Evolutionary conservation across 2,113 vertebrate species (phyloP), one percentile per base, ranked within the genome.

Genomic region (Aphyosemion australe): DNA sequence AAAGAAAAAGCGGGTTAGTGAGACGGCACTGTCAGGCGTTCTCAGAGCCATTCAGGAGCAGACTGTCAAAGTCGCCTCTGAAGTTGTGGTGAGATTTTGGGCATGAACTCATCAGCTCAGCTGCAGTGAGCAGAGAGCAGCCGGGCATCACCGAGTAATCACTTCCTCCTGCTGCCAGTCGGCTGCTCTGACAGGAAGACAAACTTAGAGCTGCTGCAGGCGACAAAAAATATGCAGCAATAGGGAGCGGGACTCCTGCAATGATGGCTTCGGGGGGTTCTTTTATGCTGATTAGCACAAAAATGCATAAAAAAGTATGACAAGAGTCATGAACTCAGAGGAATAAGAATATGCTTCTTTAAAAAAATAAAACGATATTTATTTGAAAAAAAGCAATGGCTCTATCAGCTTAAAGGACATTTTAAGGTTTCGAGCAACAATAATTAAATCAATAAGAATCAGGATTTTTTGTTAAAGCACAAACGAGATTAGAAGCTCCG

Each of bases 111-210:
- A 42, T 42, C 11, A 42, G 41, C 41, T 42, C 10, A 12, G 41
- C 61, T 21, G 48, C 32, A 10, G 43, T 18, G 49, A 48, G 46
- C 46, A 43, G 59, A 37, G 42, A 69, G 55, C 74, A 42, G 41
- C 41, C 41, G 41, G 65, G 54, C 48, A 18, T 65, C 58, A 21
- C 66, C 15, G 42, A 66, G 20, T 50, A 62, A 80, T 74, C 61
- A 60, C 62, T 80, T 77, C 81, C 56, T 78, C 63, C 56, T 41
- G 48, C 20, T 58, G 67, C 78, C 63, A 41, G 46, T 42, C 51
- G 34, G 9, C 15, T 8, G 8, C 65, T 77, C 51, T 70, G 65
- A 77, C 70, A 71, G 74, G 62, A 64, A 78, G 59, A 64, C 53
- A 68, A 74, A 78, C 54, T 8, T 20, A 67, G 21, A 14, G 43